A percentile compares a stretch with the other conserved stretches of the same genome.
Conservation (phyloP, 2,113 vertebrate genomes). For the Etheostoma spectabile region DNA sequence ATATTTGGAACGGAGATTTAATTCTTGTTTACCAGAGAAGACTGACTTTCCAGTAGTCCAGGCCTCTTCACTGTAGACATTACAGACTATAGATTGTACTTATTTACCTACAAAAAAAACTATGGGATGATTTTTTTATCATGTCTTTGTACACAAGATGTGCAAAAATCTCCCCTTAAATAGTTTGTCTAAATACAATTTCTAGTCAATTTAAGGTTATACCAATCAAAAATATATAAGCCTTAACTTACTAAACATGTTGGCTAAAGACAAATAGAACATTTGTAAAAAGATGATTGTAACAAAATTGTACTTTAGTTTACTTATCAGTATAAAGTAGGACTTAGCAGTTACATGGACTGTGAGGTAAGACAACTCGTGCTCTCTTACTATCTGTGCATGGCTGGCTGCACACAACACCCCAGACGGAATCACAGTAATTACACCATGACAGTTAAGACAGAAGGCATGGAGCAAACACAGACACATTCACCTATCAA, state of each 20-base stretch:
- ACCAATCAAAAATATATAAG: background rate
- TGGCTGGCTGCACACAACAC: conserved; percentile 31
- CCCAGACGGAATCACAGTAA: conserved; percentile 51
- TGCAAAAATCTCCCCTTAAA: too few species aligned
- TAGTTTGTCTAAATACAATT: background rate
- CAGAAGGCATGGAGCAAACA: conserved; percentile 4
- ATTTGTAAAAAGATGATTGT: background rate
- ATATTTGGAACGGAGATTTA: conserved; percentile 42
- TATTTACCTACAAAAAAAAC: background rate
- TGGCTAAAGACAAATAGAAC: background rate
- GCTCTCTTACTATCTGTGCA: conserved; percentile 33
- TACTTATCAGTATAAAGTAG: conserved; percentile 1
- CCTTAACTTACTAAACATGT: background rate
- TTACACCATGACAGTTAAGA: conserved; percentile 36
- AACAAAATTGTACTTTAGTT: background rate
- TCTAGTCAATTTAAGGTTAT: background rate
- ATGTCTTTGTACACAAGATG: too few species aligned
- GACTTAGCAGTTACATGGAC: background rate
- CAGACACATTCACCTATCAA: background rate
- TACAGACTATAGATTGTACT: background rate
- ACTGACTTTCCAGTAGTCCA: background rate
- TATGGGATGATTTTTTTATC: background rate
- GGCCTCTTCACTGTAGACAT: conserved; percentile 4
- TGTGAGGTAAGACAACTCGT: conserved; percentile 1
- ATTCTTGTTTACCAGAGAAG: conserved; percentile 29